Evolutionary conservation across 2,113 vertebrate genomes (phyloP).

Genomic region (Atractosteus spatula): DNA sequence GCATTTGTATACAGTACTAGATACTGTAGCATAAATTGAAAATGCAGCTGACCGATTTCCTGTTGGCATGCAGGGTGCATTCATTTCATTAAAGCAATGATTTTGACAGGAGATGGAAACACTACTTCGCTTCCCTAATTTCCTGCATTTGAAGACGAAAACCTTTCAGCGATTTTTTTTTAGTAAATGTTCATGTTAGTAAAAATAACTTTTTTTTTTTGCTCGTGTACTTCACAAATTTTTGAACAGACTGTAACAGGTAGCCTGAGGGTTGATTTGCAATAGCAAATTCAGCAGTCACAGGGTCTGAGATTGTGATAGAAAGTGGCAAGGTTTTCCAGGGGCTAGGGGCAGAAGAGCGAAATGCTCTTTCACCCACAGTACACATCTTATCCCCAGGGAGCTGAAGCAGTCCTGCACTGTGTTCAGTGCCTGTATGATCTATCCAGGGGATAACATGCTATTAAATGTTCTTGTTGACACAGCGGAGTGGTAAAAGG

Average conservation of each 20-base stretch:
- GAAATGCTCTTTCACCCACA: neutral
- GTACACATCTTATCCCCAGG: conserved; percentile 4
- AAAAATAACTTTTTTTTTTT: conserved; percentile 15
- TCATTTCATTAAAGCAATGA: too few relatives aligned
- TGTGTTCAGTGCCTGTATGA: neutral
- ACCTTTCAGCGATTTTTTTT: too few relatives aligned
- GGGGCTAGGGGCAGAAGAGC: neutral
- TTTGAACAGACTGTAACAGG: neutral
- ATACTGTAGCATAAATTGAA: too few relatives aligned
- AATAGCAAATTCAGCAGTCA: neutral
- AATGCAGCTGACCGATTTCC: too few relatives aligned
- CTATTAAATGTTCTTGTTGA: neutral
- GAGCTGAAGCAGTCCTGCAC: neutral
- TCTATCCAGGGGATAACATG: neutral
- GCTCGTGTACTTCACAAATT: neutral
- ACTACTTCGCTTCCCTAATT: too few relatives aligned
- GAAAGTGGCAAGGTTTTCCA: conserved; percentile 2
- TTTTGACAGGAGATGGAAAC: too few relatives aligned
- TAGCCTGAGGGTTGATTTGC: neutral
- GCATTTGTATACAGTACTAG: too few relatives aligned
- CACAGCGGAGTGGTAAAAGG: neutral
- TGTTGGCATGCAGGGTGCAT: too few relatives aligned
- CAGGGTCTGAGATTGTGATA: neutral
- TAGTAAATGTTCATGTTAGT: conserved; percentile 17
- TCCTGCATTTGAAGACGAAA: too few relatives aligned